Evolutionary conservation across 1,140 invertebrate genomes (phyloP), one percentile per base, ranked within the genome.

Genomic region (Agrypnia vestita): DNA sequence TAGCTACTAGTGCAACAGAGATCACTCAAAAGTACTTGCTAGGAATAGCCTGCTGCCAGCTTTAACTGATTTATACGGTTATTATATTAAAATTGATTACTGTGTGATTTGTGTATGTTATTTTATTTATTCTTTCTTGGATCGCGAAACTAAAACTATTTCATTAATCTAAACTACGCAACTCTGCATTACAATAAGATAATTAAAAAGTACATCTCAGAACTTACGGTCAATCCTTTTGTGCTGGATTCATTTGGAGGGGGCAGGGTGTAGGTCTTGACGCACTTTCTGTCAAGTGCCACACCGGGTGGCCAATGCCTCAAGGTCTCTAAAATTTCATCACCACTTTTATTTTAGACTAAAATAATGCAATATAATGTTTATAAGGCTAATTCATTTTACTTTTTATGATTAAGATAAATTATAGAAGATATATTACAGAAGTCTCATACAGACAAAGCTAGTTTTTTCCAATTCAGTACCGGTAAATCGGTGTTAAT

Each of bases 241-340:
- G 79, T 73, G 13, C 44, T 46, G n/a, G 64, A 49, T 11, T 67
- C 75, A 84, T 84, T 59, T 80, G 79, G 49, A 51, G 84, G 19
- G 90, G 81, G 44, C 15, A 78, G 73, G 9, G 78, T 64, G 73
- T 83, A 86, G 9, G 82, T 86, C 81, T 91, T 87, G 10, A 86
- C 86, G 4, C 91, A 86, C 21, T 86, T 84, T 74, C 92, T 85
- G 64, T 88, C 90, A 55, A 89, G 88, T 4, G 90, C 83, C 13
- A 90, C 88, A 6, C 91, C 90, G 10, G 91, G 89, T 8, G 92
- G 91, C 84, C 89, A 92, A 21, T 92, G 82, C 72, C 92, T 85
- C 8, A 93, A 84, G 11, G 90, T 84, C 87, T 93, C 93, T 69
- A 74, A 81, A 12, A 85, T 47, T 11, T 67, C n/a, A n/a, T n/a